A percentile compares a stretch with the other conserved stretches of the same genome.
Evolutionary conservation across 2,113 vertebrate genomes (phyloP).

Genomic region (Aix galericulata): DNA sequence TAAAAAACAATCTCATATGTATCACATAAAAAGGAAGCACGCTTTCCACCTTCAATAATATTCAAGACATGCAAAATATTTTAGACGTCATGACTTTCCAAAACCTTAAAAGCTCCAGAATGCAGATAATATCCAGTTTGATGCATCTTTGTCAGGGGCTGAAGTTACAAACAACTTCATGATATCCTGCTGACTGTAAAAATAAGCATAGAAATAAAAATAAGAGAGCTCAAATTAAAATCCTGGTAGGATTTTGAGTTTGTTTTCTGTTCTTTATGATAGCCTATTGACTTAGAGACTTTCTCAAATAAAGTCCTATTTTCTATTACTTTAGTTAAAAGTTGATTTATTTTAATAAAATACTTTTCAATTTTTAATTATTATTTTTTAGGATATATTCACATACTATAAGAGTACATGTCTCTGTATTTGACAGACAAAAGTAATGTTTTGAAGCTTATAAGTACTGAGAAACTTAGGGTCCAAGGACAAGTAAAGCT

Average conservation of each 20-base stretch:
- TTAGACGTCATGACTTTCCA: neutral
- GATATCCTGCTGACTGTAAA: neutral
- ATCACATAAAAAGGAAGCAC: neutral
- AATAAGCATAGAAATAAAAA: neutral
- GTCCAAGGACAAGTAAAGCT: neutral
- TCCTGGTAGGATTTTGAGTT: neutral
- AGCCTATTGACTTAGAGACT: neutral
- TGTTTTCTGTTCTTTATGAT: neutral
- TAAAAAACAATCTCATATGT: neutral
- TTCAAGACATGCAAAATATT: neutral
- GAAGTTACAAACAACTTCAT: neutral
- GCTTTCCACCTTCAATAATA: neutral
- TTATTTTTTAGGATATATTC: neutral
- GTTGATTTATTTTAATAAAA: neutral
- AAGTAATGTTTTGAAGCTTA: neutral
- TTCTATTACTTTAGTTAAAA: neutral
- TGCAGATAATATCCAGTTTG: neutral
- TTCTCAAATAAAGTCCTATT: neutral
- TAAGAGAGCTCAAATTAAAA: neutral
- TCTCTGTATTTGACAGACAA: neutral
- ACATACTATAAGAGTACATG: neutral
- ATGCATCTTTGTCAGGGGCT: neutral
- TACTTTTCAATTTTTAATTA: neutral
- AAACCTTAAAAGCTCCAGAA: neutral
- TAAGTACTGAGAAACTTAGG: neutral